phyloP scores from a whole-genome alignment of 1,140 invertebrate genomes.

The Mesaphorura yosii region DNA sequence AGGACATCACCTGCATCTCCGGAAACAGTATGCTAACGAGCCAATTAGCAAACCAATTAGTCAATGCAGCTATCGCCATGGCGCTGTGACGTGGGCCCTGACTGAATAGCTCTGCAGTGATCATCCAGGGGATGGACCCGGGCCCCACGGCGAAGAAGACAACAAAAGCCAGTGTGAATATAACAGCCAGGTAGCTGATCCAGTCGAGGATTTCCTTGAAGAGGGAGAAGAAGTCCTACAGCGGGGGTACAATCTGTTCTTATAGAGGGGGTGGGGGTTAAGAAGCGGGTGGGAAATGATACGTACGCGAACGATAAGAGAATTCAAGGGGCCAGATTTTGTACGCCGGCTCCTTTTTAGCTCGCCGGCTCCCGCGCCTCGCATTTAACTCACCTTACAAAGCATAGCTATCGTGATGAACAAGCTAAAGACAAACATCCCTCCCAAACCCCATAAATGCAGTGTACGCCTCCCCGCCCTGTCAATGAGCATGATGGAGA shows the following conservation, averaged over 20 bases:
- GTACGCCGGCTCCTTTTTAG: too few relatives aligned
- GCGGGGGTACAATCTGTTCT: constrained; percentile 11
- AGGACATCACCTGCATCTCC: constrained; percentile 81
- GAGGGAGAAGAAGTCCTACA: constrained; percentile 65
- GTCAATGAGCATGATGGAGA: constrained; percentile 94
- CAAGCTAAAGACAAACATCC: constrained; percentile 95
- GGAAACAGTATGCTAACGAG: constrained; percentile 90
- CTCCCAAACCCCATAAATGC: constrained; percentile 86
- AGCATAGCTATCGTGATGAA: constrained; percentile 93
- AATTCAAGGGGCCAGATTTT: too few relatives aligned
- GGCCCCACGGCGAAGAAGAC: constrained; percentile 94
- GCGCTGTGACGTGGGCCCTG: constrained; percentile 91
- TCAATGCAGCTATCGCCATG: constrained; percentile 92
- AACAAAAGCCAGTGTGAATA: constrained; percentile 85
- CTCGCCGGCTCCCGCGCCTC: too few relatives aligned
- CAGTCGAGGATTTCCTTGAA: constrained; percentile 95
- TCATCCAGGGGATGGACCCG: constrained; percentile 97
- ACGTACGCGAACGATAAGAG: too few relatives aligned
- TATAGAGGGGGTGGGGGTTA: background rate
- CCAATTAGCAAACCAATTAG: constrained; percentile 98
- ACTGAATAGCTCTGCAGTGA: constrained; percentile 94
- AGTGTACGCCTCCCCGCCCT: constrained; percentile 81
- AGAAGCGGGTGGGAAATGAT: too few relatives aligned
- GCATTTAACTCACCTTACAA: constrained; percentile 77
- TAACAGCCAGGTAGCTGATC: constrained; percentile 91